phyloP scores from a whole-genome alignment of 1,140 invertebrate genomes.

The Caerostris darwini region DNA sequence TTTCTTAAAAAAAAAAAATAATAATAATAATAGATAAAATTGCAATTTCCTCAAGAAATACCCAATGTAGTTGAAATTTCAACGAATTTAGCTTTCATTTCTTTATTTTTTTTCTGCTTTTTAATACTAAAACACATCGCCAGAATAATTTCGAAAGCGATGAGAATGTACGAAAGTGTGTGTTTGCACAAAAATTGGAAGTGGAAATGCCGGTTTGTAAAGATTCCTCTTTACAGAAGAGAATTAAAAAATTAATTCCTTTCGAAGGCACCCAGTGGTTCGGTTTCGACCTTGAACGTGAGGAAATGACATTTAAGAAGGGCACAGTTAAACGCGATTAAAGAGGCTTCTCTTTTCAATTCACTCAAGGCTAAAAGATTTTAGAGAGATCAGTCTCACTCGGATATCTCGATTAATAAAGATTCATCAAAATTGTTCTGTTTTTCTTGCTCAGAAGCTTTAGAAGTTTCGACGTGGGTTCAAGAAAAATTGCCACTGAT shows the following conservation, averaged over 20 bases:
- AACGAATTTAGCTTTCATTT: no score
- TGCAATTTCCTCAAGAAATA: no score
- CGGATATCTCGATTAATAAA: neutral
- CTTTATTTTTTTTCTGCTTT: no score
- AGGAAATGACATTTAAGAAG: constrained; percentile 22
- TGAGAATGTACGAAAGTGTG: no score
- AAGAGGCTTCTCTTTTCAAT: neutral
- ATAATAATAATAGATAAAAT: no score
- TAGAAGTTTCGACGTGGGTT: neutral
- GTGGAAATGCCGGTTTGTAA: neutral
- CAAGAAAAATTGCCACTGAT: neutral
- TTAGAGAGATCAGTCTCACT: constrained; percentile 1
- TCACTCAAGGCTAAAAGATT: neutral
- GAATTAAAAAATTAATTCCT: neutral
- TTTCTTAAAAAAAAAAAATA: no score
- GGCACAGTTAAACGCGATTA: neutral
- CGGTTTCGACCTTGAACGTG: neutral
- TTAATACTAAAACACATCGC: no score
- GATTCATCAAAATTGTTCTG: neutral
- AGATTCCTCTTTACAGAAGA: neutral
- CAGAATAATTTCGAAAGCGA: no score
- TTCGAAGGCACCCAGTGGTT: neutral
- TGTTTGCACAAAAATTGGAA: neutral
- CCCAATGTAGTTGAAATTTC: no score
- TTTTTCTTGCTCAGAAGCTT: neutral